phyloP scores from a whole-genome alignment of 2,888 invertebrate genomes.

The Xylophagus ater region DNA sequence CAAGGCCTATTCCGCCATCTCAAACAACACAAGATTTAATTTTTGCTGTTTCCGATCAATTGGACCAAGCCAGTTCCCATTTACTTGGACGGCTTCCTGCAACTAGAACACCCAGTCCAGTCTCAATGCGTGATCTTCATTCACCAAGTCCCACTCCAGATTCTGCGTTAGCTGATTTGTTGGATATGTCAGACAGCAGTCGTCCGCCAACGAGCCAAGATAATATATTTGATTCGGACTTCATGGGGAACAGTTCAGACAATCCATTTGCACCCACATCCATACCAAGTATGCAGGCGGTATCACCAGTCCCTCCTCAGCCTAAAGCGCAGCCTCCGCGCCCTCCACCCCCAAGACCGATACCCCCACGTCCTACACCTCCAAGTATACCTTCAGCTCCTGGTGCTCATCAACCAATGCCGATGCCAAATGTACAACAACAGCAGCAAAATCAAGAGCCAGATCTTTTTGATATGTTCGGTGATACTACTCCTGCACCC shows the following conservation, averaged over 20 bases:
- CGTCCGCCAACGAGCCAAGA: conserved; percentile 28
- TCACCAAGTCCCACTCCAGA: conserved; percentile 77
- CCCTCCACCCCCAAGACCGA: conserved; percentile 39
- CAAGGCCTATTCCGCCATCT: conserved; percentile 52
- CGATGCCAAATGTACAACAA: conserved; percentile 18
- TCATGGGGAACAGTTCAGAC: conserved; percentile 25
- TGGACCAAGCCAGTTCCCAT: conserved; percentile 79
- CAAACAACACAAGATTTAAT: conserved; percentile 77
- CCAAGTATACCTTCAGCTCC: conserved; percentile 33
- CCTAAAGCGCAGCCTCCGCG: conserved; percentile 41
- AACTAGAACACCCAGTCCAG: conserved; percentile 78
- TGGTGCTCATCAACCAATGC: conserved; percentile 24
- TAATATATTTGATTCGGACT: conserved; percentile 23
- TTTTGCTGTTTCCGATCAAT: conserved; percentile 73
- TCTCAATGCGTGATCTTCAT: conserved; percentile 68
- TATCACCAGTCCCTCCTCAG: conserved; percentile 40
- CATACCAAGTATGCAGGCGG: conserved; percentile 36
- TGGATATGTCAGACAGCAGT: conserved; percentile 47
- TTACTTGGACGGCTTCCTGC: conserved; percentile 71
- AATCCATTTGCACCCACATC: conserved; percentile 37
- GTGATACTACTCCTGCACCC: conserved; percentile 41
- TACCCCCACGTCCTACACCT: conserved; percentile 29
- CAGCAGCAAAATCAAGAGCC: conserved; percentile 22
- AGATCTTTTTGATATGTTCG: conserved; percentile 47
- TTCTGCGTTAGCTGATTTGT: conserved; percentile 48